Evolutionary conservation across 1,140 invertebrate genomes (phyloP).

Genomic region (Tetramorium parvispinum): DNA sequence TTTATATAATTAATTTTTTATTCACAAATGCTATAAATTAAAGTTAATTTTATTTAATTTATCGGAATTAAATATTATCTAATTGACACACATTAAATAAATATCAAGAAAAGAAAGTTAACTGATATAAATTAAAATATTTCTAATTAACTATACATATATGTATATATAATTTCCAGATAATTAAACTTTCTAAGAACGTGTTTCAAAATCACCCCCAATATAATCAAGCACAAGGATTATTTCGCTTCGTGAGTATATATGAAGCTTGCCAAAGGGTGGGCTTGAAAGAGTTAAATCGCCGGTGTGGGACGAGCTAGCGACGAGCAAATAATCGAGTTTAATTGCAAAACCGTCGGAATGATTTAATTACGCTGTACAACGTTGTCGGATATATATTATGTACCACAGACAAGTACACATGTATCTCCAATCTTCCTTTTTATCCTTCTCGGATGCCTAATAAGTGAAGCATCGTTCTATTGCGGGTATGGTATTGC

Average conservation of each 20-base stretch:
- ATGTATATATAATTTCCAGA: slow-evolving; percentile 37
- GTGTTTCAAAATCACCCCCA: slow-evolving; percentile 76
- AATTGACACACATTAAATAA: slow-evolving; percentile 4
- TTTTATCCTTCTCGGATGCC: slow-evolving; percentile 32
- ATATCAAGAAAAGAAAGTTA: background rate
- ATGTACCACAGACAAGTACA: slow-evolving; percentile 48
- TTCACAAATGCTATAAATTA: background rate
- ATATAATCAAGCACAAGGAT: slow-evolving; percentile 82
- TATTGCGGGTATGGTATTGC: background rate
- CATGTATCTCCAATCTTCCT: slow-evolving; percentile 54
- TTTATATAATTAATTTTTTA: too few relatives aligned
- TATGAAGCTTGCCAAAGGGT: slow-evolving; percentile 71
- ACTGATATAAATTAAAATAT: background rate
- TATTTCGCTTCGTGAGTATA: slow-evolving; percentile 74
- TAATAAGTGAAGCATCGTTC: slow-evolving; percentile 64
- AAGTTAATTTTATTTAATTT: too few relatives aligned
- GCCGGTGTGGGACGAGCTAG: slow-evolving; percentile 78
- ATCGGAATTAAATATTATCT: background rate
- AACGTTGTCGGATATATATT: slow-evolving; percentile 73
- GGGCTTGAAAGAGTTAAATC: slow-evolving; percentile 84
- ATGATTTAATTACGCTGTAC: slow-evolving; percentile 86
- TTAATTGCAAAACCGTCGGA: slow-evolving; percentile 87
- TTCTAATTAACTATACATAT: slow-evolving; percentile 38
- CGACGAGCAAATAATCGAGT: slow-evolving; percentile 86
- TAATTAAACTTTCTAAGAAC: slow-evolving; percentile 74